Conservation (phyloP, 2,888 invertebrate genomes). For the Epirrhoe alternata region DNA sequence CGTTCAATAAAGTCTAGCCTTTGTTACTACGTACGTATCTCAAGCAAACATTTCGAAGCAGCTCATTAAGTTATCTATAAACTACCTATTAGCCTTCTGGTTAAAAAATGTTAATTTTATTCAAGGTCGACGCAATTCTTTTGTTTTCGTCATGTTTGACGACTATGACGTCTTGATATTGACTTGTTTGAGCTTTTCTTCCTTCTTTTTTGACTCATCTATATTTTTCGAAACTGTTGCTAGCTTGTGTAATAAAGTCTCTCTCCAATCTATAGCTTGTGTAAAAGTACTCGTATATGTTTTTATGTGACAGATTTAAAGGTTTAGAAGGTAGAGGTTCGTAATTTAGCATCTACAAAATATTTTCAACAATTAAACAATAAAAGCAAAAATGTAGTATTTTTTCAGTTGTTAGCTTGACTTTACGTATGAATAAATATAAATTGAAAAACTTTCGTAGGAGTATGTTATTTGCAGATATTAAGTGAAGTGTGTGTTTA, state of each 20-base stretch:
- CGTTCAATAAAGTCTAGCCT: not conserved
- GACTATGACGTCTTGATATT: constrained; percentile 7
- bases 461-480: too few species aligned
- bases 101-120: constrained; percentile 29
- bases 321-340: too few species aligned
- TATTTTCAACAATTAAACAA: too few species aligned
- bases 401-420: too few species aligned
- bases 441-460: too few species aligned
- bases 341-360: too few species aligned
- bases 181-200: constrained; percentile 12
- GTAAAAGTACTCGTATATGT: constrained; percentile 4
- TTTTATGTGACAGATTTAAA: constrained; percentile 16
- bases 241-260: not conserved
- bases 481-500: too few species aligned
- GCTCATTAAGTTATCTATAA: constrained; percentile 9
- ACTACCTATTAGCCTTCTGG: constrained; percentile 19
- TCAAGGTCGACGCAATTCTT: constrained; percentile 28
- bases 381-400: too few species aligned
- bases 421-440: too few species aligned
- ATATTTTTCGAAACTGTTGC: not conserved
- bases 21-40: not conserved
- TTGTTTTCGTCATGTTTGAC: constrained; percentile 17
- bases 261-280: not conserved
- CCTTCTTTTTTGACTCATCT: not conserved
- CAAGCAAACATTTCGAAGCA: not conserved